Evolutionary conservation across 2,113 vertebrate species (phyloP), one percentile per base, ranked within the genome.

Genomic region (Sialia sialis): DNA sequence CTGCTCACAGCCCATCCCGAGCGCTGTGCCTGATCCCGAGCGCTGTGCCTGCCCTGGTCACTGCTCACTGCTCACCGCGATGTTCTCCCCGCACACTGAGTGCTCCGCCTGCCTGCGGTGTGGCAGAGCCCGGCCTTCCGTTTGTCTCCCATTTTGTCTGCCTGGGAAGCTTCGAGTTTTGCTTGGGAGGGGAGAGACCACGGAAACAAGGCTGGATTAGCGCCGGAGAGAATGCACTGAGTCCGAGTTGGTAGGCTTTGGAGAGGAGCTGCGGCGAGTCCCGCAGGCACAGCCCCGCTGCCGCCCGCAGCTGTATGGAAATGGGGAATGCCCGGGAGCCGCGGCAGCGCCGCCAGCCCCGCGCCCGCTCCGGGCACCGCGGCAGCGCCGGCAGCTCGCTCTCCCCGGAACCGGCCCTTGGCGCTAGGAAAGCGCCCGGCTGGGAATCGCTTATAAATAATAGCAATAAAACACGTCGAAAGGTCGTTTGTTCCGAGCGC

Each of bases 131-230:
- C 44, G 25, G 69, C 69, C 46, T 39, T 34, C 39, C 41, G 9
- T 9, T 16, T 2, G 62, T 21, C 87, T 83, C 78, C 78, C 78
- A 83, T 89, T 89, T 89, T 83, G 87, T 76, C 70, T 8, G 87
- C 39, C 48, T 36, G 34, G 32, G 41, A 51, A 76, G 39, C 48
- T 36, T 46, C 26, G 55, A 59, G 62, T 20, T 68, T 30, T 48
- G 46, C 87, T 2, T 26, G 46, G n/a, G 62, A 60, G 87, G 54
- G 87, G 54, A 60, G 77, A 49, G 78, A 6, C 63, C 46, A 18
- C 68, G 87, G 70, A 48, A 83, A 48, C 62, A 7, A 39, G 70
- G 78, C 46, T 41, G 70, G 62, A 60, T 82, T 48, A 62, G 78
- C 54, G 46, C 25, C 55, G 14, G 29, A 8, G 69, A 41, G 62